Evolutionary conservation across 92 coral and sea anemone species (phyloP).

Genomic region (Phenganax stokvisi): DNA sequence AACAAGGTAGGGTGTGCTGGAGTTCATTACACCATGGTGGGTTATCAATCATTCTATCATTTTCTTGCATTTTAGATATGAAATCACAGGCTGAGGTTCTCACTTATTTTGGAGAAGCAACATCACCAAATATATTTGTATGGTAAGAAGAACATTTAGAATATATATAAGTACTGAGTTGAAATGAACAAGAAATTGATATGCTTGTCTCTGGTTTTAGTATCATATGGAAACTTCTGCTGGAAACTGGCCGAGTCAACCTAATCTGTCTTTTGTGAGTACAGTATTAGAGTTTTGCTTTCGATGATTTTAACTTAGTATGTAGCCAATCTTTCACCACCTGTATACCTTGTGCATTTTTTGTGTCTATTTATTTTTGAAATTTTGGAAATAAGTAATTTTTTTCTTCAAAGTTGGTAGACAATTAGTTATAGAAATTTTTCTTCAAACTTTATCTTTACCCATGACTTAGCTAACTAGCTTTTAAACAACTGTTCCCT

Average conservation of each 20-base stretch:
- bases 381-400: too few relatives aligned
- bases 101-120: constrained; percentile 71
- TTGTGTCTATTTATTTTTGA: neutral
- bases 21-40: neutral
- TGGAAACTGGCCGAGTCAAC: constrained; percentile 73
- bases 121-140: constrained; percentile 85
- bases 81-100: constrained; percentile 73
- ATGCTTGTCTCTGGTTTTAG: constrained; percentile 40
- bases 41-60: too few relatives aligned
- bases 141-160: constrained; percentile 54
- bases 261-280: constrained; percentile 86
- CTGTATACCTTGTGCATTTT: neutral
- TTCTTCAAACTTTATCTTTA: too few relatives aligned
- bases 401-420: too few relatives aligned
- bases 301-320: too few relatives aligned
- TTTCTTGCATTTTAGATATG: constrained; percentile 50
- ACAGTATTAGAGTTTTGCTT: too few relatives aligned
- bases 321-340: too few relatives aligned
- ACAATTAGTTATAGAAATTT: too few relatives aligned
- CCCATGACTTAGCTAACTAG: too few relatives aligned
- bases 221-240: constrained; percentile 80
- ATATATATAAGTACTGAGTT: neutral
- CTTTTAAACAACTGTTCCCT: too few relatives aligned
- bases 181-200: neutral
- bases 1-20: neutral